These are phyloP conservation scores for Stegastes partitus DNA, from an alignment of 2,113 vertebrate species.

Conservation along the genomic window DNA sequence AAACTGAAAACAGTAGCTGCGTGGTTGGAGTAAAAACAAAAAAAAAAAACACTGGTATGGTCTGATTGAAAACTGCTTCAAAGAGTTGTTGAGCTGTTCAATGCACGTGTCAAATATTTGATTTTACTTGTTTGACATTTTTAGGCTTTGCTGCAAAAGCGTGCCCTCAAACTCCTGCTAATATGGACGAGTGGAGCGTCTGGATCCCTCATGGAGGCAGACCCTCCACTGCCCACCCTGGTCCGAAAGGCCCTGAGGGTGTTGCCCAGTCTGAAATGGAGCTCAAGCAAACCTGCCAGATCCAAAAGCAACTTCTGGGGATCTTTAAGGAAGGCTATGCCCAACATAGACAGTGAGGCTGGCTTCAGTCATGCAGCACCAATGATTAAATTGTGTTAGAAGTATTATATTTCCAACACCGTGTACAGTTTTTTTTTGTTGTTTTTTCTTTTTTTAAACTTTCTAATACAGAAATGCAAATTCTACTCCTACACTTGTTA, in stretches of 20 bases:
- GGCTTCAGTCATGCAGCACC: background rate
- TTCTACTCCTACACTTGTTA: background rate
- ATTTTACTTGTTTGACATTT: background rate
- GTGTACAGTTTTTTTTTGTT: background rate
- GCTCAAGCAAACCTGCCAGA: constrained; percentile 62
- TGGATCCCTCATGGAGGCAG: constrained; percentile 9
- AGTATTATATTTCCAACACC: background rate
- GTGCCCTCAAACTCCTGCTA: constrained; percentile 55
- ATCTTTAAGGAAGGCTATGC: constrained; percentile 86
- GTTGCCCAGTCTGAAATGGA: constrained; percentile 87
- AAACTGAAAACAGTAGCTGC: background rate
- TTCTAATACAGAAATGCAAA: background rate
- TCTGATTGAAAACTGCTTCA: too few relatives aligned
- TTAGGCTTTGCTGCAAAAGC: constrained; percentile 70
- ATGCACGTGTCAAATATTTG: background rate
- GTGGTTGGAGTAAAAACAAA: background rate
- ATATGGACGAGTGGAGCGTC: constrained; percentile 57
- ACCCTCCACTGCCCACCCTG: constrained; percentile 81
- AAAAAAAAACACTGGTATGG: too few relatives aligned
- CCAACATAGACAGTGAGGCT: constrained; percentile 39
- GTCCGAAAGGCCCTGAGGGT: constrained; percentile 88
- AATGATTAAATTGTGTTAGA: background rate
- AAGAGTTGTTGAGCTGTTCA: too few relatives aligned
- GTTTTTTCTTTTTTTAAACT: background rate
- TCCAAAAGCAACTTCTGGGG: constrained; percentile 87